Evolutionary conservation across 2,888 invertebrate species (phyloP).

Genomic region (Caenorhabditis sinica): DNA sequence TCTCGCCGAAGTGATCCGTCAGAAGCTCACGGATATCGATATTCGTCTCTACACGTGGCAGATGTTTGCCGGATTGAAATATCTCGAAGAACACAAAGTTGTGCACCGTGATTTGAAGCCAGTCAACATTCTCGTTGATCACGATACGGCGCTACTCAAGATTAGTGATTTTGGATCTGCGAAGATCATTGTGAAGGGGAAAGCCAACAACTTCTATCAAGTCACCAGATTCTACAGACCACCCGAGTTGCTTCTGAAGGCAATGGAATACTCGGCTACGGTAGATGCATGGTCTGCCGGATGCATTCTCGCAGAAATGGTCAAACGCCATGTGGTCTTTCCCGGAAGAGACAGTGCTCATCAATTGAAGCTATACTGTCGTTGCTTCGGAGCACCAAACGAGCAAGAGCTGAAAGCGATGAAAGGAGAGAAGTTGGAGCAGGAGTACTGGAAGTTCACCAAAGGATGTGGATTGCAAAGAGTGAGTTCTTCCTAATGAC

Average conservation of each 20-base stretch:
- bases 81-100: conserved; percentile 67
- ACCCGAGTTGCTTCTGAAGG: conserved; percentile 75
- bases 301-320: conserved; percentile 77
- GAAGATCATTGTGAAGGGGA: conserved; percentile 66
- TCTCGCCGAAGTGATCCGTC: conserved; percentile 56
- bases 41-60: conserved; percentile 79
- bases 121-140: conserved; percentile 77
- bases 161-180: conserved; percentile 79
- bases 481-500: not conserved
- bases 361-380: conserved; percentile 60
- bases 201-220: conserved; percentile 71
- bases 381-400: conserved; percentile 60
- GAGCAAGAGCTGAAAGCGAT: conserved; percentile 55
- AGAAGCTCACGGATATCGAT: conserved; percentile 64
- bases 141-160: conserved; percentile 67
- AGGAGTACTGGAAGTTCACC: conserved; percentile 39
- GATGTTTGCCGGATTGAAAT: conserved; percentile 75
- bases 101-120: conserved; percentile 68
- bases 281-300: conserved; percentile 77
- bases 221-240: conserved; percentile 80
- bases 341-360: conserved; percentile 72
- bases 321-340: conserved; percentile 70
- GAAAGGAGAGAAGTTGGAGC: conserved; percentile 48
- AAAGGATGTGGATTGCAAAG: conserved; percentile 56
- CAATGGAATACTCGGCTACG: conserved; percentile 65